These are phyloP conservation scores for Danaus chrysippus DNA, from an alignment of 2,888 invertebrate species.

Conservation along the genomic window DNA sequence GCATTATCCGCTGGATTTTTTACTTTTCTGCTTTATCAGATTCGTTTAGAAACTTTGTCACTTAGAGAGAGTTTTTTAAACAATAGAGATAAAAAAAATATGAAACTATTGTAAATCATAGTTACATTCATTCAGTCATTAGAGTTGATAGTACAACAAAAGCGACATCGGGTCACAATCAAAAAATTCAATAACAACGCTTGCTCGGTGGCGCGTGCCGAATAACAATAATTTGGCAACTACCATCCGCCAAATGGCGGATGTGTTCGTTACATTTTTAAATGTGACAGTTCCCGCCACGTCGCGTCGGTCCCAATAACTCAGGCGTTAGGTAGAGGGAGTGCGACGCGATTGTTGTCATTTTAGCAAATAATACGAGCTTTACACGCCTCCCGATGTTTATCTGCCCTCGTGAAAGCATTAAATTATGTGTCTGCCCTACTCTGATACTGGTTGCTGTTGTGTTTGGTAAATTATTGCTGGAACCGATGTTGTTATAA, in stretches of 20 bases:
- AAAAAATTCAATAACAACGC: constrained; percentile 73
- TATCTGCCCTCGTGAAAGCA: constrained; percentile 66
- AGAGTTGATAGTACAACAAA: constrained; percentile 54
- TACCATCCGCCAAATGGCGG: constrained; percentile 69
- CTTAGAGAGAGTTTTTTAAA: too few relatives aligned
- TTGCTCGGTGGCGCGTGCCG: constrained; percentile 52
- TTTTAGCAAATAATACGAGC: constrained; percentile 72
- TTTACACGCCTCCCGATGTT: constrained; percentile 68
- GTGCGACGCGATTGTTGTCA: constrained; percentile 71
- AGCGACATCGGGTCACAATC: constrained; percentile 57
- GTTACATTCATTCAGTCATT: constrained; percentile 35
- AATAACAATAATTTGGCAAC: constrained; percentile 77
- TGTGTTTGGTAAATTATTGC: constrained; percentile 34
- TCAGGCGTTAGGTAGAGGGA: constrained; percentile 68
- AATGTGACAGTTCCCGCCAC: constrained; percentile 70
- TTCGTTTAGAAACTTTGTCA: too few relatives aligned
- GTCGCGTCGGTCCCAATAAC: constrained; percentile 40
- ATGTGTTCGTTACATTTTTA: constrained; percentile 75
- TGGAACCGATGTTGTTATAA: constrained; percentile 18
- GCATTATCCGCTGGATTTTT: too few relatives aligned
- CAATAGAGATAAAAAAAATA: constrained; percentile 26
- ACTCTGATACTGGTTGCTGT: constrained; percentile 54
- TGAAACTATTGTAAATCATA: constrained; percentile 31
- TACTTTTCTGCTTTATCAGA: too few relatives aligned
- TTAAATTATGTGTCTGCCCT: constrained; percentile 61